Base-by-base conservation (phyloP, 2,113 vertebrate species). In the Carollia perspicillata region DNA sequence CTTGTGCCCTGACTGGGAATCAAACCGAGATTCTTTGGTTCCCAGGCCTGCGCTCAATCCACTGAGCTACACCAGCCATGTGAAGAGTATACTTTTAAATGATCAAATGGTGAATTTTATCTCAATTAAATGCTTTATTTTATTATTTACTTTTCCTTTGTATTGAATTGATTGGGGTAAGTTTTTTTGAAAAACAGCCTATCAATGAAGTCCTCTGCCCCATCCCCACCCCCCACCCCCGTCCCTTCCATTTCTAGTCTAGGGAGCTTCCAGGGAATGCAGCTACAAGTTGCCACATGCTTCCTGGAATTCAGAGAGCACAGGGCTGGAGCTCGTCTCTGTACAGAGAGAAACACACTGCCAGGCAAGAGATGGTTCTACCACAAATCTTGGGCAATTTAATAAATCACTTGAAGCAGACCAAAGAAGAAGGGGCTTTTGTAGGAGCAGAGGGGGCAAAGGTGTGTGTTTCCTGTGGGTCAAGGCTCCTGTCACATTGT, bases 41-140 rank as follows among this genome's bases (percentile, higher is more conserved):
- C n/a, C n/a, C n/a, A n/a, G n/a, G n/a, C n/a, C n/a, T n/a, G n/a
- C n/a, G n/a, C n/a, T n/a, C n/a, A n/a, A n/a, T n/a, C n/a, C n/a
- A n/a, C n/a, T n/a, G n/a, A n/a, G n/a, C n/a, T n/a, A n/a, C n/a
- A n/a, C n/a, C n/a, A n/a, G n/a, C n/a, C n/a, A n/a, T n/a, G n/a
- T 30, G 42, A 78, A 74, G 2, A 63, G 10, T 42, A 22, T 3
- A 86, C 28, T 87, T 87, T 75, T 28, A 79, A 84, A 66, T 81
- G 47, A 37, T 90, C 71, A 87, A 71, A 87, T 33, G 26, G 51
- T 93, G 30, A 66, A 77, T 90, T 90, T 92, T 90, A 79, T 81
- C 14, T 53, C 77, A 84, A 60, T 5, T 55, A 26, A 80, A 77
- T 55, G 65, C 23, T 26, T 30, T 13, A 13, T 63, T 30, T 63